phyloP scores from a whole-genome alignment of 2,797 vertebrate species.

The Pseudochirops cupreus region DNA sequence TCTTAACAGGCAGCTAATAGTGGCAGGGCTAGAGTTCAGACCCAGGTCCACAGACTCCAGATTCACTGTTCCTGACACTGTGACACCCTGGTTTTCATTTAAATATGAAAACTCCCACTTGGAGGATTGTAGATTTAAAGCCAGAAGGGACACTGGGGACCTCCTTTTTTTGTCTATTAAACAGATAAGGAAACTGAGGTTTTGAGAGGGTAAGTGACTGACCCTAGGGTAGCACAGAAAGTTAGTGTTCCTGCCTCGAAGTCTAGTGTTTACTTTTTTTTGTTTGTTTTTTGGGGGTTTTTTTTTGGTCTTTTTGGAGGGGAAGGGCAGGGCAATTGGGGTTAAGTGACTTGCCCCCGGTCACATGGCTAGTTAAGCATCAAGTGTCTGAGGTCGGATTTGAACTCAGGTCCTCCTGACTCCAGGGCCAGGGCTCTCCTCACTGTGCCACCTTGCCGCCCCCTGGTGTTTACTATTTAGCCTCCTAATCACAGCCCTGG shows the following conservation, averaged over 20 bases:
- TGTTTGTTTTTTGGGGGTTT: no score
- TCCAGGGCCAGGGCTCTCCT: no score
- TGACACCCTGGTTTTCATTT: neutral
- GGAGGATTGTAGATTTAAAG: neutral
- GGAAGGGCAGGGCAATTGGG: no score
- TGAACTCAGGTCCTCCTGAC: no score
- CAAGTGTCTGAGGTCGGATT: no score
- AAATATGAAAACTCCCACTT: neutral
- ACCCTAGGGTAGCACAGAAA: neutral
- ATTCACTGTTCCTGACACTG: neutral
- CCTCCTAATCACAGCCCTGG: no score
- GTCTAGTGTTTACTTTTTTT: neutral
- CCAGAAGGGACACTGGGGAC: neutral
- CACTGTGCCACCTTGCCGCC: no score
- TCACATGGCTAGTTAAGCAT: no score
- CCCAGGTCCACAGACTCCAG: neutral
- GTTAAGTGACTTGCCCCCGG: no score
- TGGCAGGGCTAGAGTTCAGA: neutral
- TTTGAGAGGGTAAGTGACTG: neutral
- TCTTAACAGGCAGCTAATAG: neutral
- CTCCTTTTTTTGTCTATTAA: neutral
- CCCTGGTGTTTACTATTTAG: no score
- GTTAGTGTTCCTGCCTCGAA: neutral
- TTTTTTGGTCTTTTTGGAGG: no score
- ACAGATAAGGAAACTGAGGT: neutral